Conservation (phyloP, 2,113 vertebrate genomes). For the Rhagologus leucostigma region DNA sequence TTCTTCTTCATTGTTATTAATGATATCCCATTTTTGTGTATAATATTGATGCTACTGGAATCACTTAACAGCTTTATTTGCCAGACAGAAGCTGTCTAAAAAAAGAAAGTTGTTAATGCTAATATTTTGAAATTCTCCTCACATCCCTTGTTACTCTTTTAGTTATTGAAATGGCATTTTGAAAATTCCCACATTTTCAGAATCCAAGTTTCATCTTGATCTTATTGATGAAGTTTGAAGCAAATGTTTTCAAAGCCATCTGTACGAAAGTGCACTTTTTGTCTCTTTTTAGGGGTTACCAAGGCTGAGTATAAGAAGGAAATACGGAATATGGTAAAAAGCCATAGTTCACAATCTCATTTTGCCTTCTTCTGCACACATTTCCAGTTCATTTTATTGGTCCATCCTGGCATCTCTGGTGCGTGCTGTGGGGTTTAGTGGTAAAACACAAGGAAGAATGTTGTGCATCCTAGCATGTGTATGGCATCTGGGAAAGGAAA, state of each 20-base stretch:
- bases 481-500: neutral
- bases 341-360: neutral
- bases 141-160: constrained; percentile 6
- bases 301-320: neutral
- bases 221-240: neutral
- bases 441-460: neutral
- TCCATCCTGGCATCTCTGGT: rapidly evolving
- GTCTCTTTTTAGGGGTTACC: neutral
- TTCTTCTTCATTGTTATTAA: constrained; percentile 31
- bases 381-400: neutral
- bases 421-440: rapidly evolving
- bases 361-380: neutral
- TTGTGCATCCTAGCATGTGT: rapidly evolving
- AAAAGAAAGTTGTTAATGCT: neutral
- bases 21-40: constrained; percentile 30
- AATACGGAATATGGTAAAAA: neutral
- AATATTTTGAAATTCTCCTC: constrained; percentile 45
- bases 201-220: neutral
- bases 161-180: constrained; percentile 22
- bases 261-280: neutral
- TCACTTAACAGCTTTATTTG: constrained; percentile 43
- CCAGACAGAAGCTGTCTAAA: constrained; percentile 25
- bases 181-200: constrained; percentile 17
- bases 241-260: neutral
- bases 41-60: constrained; percentile 30